A percentile compares a stretch with the other conserved stretches of the same genome.
Conservation (phyloP, 2,888 invertebrate genomes). For the Meteorus colon region DNA sequence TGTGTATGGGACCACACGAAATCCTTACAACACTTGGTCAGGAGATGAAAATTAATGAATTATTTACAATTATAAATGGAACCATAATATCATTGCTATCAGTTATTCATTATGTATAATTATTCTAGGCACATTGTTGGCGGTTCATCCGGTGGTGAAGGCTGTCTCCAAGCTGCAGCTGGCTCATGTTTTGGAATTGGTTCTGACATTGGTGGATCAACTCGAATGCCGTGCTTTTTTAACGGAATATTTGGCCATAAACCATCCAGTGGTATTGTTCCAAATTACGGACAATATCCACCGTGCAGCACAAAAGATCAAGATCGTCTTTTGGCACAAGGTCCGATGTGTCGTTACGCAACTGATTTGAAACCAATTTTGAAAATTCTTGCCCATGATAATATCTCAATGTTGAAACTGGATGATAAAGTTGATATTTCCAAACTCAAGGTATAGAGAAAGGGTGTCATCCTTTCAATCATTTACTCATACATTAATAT, state of each 20-base stretch:
- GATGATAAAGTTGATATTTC: slow-evolving; percentile 79
- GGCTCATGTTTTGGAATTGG: slow-evolving; percentile 93
- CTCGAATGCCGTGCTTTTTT: slow-evolving; percentile 94
- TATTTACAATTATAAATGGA: background rate
- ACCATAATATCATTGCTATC: too few species aligned
- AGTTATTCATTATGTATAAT: background rate
- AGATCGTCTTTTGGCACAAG: slow-evolving; percentile 79
- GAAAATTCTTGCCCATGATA: slow-evolving; percentile 81
- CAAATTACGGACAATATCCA: slow-evolving; percentile 89
- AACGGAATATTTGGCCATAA: slow-evolving; percentile 97
- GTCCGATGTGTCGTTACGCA: slow-evolving; percentile 92
- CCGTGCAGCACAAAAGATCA: slow-evolving; percentile 75
- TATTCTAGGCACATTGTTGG: slow-evolving; percentile 84
- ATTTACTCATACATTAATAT: background rate
- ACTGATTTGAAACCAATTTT: slow-evolving; percentile 87
- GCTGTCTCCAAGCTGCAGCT: slow-evolving; percentile 83
- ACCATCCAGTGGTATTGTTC: slow-evolving; percentile 83
- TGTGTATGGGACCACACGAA: slow-evolving; percentile 66
- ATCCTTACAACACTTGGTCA: slow-evolving; percentile 70
- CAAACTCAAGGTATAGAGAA: slow-evolving; percentile 68
- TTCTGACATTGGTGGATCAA: slow-evolving; percentile 96
- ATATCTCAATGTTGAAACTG: slow-evolving; percentile 77
- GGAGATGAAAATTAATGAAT: slow-evolving; percentile 26
- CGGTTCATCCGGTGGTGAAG: slow-evolving; percentile 95
- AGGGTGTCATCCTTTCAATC: too few species aligned